Evolutionary conservation across 2,888 invertebrate genomes (phyloP), one percentile per base, ranked within the genome.

Genomic region (Drosophila pegasa): DNA sequence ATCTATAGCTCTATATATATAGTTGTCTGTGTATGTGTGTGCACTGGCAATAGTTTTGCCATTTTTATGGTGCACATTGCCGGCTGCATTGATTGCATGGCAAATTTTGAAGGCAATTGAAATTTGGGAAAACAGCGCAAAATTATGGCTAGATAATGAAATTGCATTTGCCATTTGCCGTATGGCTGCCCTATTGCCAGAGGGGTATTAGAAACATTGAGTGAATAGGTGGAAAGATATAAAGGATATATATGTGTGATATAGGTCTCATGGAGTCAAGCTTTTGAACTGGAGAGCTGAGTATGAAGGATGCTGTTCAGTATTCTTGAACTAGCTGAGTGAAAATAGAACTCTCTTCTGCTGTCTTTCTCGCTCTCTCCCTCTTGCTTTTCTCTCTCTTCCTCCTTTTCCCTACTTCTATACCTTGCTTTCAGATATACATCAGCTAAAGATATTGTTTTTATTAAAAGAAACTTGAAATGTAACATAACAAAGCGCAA

Each of bases 71-170:
- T 77, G 38, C 52, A 52, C 27, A 75, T 70, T 69, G 79, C 20
- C 29, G 43, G 66, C 56, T 57, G 75, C 88, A 78, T 70, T 80
- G 88, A 87, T 80, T 87, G 80, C 81, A 81, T 79, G 80, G 80
- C 88, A 86, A 79, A 86, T 80, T 45, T 82, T 86, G 71, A 79
- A 82, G 83, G 80, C 80, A 80, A 88, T 88, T 69, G 57, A 86
- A 82, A 75, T 78, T 78, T 55, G 16, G 56, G 59, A 63, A 80
- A 78, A 62, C 75, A 59, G 62, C 59, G 50, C 43, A 55, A 54
- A 75, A 58, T 78, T 48, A 75, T 75, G 59, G 50, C 59, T 5
- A 48, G 43, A 50, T 58, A 79, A 69, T 64, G 63, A 63, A 59
- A 79, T 55, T 60, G 75, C 20, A 54, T 54, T 38, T 78, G 47